These are phyloP conservation scores for Brachyhypopomus gauderio DNA, from an alignment of 2,113 vertebrate species.

Conservation along the genomic window DNA sequence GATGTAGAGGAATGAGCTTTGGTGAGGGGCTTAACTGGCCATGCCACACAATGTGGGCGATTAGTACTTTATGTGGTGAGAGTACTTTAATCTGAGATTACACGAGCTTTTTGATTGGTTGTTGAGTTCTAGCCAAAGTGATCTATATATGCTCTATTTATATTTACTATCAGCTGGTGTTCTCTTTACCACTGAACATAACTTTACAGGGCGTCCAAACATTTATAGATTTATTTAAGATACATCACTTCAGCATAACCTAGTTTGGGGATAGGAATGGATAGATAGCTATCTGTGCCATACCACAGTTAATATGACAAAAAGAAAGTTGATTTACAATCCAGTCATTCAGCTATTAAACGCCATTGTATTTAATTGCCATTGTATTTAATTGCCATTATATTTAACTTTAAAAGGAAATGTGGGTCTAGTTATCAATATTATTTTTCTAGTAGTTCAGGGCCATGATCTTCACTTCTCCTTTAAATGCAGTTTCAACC, in stretches of 20 bases:
- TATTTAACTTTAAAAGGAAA: too few species aligned
- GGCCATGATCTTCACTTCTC: slow-evolving; percentile 10
- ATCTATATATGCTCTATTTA: slow-evolving; percentile 13
- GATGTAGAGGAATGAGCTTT: slow-evolving; percentile 13
- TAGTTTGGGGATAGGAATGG: slow-evolving; percentile 2
- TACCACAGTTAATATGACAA: slow-evolving; percentile 17
- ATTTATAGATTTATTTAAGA: too few species aligned
- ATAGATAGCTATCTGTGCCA: slow-evolving; percentile 8
- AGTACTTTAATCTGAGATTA: too few species aligned
- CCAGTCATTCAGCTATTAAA: not conserved
- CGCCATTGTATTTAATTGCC: not conserved
- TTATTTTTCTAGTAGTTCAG: slow-evolving; percentile 20
- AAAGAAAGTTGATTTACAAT: slow-evolving; percentile 14
- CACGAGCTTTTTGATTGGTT: slow-evolving; percentile 38
- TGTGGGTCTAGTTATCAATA: not conserved
- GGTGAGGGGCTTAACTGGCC: slow-evolving; percentile 34
- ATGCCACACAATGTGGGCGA: slow-evolving; percentile 27
- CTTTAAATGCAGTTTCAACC: not conserved
- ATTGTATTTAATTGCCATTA: not conserved
- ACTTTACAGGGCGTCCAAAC: slow-evolving; percentile 15
- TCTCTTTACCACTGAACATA: not conserved
- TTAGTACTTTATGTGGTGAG: too few species aligned
- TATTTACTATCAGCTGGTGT: slow-evolving; percentile 26
- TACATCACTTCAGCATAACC: not conserved
- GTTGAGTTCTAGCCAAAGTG: slow-evolving; percentile 39